These are phyloP conservation scores for Sebastes steindachneri DNA, from an alignment of 2,797 vertebrate genomes.

Conservation along the genomic window DNA sequence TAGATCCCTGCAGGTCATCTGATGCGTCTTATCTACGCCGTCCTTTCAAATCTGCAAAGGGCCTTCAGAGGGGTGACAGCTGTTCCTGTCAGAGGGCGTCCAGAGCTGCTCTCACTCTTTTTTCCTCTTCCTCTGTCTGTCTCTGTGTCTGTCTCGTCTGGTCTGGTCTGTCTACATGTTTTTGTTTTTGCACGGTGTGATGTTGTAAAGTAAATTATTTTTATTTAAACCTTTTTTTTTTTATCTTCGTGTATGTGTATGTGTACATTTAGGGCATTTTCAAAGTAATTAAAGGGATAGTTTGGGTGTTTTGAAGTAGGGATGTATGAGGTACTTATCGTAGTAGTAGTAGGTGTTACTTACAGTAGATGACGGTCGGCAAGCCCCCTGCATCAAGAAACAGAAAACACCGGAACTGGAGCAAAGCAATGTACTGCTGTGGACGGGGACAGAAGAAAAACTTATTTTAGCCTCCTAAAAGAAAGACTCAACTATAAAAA, in stretches of 20 bases:
- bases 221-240: not conserved
- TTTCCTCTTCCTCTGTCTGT: constrained; percentile 32
- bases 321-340: no score
- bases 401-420: no score
- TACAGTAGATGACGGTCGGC: no score
- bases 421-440: no score
- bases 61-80: constrained; percentile 53
- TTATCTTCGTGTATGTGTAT: not conserved
- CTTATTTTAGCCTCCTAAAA: no score
- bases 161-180: constrained; percentile 28
- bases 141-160: constrained; percentile 36
- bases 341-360: no score
- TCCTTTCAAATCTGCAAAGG: constrained; percentile 69
- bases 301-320: no score
- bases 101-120: constrained; percentile 41
- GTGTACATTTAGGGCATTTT: not conserved
- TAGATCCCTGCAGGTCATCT: constrained; percentile 41
- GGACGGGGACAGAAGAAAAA: no score
- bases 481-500: no score
- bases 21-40: constrained; percentile 43
- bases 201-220: constrained; percentile 5
- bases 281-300: not conserved
- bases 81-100: constrained; percentile 59
- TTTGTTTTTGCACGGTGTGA: constrained; percentile 47
- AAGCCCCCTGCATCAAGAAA: rapidly evolving